Conservation (phyloP, 2,113 vertebrate species). For the Lanius ludovicianus region DNA sequence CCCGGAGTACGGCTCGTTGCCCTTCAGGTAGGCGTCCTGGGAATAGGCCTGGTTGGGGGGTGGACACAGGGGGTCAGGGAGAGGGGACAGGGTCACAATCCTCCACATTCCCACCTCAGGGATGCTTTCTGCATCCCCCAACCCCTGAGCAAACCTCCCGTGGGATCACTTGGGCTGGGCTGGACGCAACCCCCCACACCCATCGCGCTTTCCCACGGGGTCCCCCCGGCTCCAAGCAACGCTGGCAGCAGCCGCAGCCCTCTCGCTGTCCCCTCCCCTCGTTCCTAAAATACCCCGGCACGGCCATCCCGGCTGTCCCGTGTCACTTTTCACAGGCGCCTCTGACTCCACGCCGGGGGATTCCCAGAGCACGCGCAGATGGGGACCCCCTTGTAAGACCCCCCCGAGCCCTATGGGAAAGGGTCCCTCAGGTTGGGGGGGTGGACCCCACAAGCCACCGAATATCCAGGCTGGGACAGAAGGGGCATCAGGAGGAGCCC, state of each 20-base stretch:
- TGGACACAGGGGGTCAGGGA: background rate
- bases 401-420: background rate
- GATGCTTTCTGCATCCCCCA: background rate
- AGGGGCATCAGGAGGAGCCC: background rate
- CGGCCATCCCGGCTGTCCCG: accelerated
- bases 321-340: background rate
- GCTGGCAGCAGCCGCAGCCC: background rate
- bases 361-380: background rate
- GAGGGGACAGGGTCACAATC: accelerated
- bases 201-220: background rate
- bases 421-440: too few species aligned
- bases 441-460: background rate
- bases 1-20: slow-evolving; percentile 88
- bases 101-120: accelerated
- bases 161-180: background rate
- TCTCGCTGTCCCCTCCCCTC: background rate
- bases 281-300: background rate
- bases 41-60: slow-evolving; percentile 84
- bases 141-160: accelerated
- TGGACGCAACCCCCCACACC: too few species aligned
- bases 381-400: background rate
- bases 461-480: accelerated
- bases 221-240: accelerated
- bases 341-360: accelerated
- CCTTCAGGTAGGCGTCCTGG: slow-evolving; percentile 95